These are phyloP conservation scores for Chorisops tibialis DNA, from an alignment of 2,888 invertebrate species.

Conservation along the genomic window DNA sequence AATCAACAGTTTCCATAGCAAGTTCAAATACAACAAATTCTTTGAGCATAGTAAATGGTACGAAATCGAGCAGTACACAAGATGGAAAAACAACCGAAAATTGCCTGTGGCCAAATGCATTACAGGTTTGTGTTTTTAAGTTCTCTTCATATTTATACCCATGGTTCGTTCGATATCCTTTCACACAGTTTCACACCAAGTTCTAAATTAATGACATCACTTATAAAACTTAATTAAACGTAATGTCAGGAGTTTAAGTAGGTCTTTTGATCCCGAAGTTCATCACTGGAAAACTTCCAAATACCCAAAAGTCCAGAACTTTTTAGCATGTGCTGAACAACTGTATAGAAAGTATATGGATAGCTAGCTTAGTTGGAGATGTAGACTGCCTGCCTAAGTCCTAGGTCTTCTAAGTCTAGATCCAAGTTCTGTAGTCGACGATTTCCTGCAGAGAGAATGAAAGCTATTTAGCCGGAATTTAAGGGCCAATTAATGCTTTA, in stretches of 20 bases:
- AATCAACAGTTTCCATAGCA: slow-evolving; percentile 34
- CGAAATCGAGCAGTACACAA: slow-evolving; percentile 29
- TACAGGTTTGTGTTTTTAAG: slow-evolving; percentile 62
- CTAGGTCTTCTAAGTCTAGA: too few relatives aligned
- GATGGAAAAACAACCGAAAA: slow-evolving; percentile 52
- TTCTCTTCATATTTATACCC: not conserved
- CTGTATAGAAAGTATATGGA: too few relatives aligned
- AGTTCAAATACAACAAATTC: slow-evolving; percentile 30
- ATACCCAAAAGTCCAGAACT: too few relatives aligned
- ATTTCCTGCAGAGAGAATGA: not conserved
- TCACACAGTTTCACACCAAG: too few relatives aligned
- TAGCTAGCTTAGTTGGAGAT: too few relatives aligned
- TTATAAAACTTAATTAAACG: slow-evolving; percentile 30
- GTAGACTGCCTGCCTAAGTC: too few relatives aligned
- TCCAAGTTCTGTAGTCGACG: too few relatives aligned
- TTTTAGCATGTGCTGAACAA: too few relatives aligned
- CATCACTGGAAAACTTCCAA: not conserved
- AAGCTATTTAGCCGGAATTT: slow-evolving; percentile 23
- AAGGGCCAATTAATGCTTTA: slow-evolving; percentile 32
- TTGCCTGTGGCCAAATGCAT: slow-evolving; percentile 71
- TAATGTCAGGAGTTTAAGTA: slow-evolving; percentile 16
- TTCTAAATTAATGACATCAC: slow-evolving; percentile 16
- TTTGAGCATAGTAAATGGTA: slow-evolving; percentile 5
- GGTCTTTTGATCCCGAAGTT: not conserved
- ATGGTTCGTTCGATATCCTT: too few relatives aligned